Conservation (phyloP, 2,797 vertebrate species). For the Naso thynnoides region DNA sequence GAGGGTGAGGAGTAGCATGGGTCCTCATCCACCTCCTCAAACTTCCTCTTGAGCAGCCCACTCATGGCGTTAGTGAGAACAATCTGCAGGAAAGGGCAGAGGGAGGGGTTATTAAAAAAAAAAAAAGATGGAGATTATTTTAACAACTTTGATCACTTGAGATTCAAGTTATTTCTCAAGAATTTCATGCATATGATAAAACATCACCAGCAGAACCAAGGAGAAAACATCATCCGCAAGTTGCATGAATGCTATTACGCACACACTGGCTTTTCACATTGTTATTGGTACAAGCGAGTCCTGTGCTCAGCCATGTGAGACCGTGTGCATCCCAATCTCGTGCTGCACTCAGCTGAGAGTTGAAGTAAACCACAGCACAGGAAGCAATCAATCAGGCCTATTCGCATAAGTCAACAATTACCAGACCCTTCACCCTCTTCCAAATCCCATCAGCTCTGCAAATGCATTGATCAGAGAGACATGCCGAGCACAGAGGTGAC, state of each 20-base stretch:
- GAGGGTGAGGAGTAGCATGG: constrained; percentile 89
- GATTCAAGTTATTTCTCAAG: background rate
- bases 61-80: constrained; percentile 88
- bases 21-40: constrained; percentile 94
- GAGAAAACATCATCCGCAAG: background rate
- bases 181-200: background rate
- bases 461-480: constrained; percentile 77
- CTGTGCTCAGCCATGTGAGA: constrained; percentile 57
- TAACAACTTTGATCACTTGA: constrained; percentile 18
- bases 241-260: background rate
- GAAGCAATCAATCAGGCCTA: constrained; percentile 84
- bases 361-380: constrained; percentile 65
- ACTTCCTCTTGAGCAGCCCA: constrained; percentile 96
- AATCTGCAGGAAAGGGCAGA: constrained; percentile 72
- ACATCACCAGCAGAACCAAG: background rate
- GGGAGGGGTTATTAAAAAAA: constrained; percentile 50
- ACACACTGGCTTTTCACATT: constrained; percentile 10
- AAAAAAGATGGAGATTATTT: constrained; percentile 18
- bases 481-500: constrained; percentile 51
- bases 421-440: constrained; percentile 78
- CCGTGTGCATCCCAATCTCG: constrained; percentile 38
- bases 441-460: constrained; percentile 80
- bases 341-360: constrained; percentile 66
- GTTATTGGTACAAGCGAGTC: constrained; percentile 31
- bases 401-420: constrained; percentile 85